Conservation (phyloP, 1,140 invertebrate genomes). For the Drosophila bipectinata region DNA sequence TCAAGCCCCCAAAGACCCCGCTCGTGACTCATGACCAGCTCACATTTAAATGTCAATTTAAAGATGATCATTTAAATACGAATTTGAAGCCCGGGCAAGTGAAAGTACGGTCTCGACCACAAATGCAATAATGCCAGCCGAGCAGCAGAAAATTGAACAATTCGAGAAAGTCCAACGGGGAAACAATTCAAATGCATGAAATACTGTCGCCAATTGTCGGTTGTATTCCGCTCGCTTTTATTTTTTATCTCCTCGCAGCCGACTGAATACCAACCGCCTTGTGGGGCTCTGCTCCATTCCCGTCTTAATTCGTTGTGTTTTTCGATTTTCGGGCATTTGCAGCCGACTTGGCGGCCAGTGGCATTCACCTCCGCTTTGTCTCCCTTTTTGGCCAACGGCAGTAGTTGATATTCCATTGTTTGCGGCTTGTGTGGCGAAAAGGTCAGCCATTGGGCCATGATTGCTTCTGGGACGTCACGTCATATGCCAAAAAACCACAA, state of each 20-base stretch:
- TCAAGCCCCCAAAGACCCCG: constrained; percentile 6
- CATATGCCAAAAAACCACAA: background rate
- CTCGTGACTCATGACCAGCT: constrained; percentile 45
- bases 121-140: constrained; percentile 5
- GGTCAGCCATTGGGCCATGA: background rate
- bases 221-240: constrained; percentile 27
- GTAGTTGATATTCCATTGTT: too few relatives aligned
- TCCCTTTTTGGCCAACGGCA: constrained; percentile 10
- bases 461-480: background rate
- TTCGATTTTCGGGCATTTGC: constrained; percentile 46
- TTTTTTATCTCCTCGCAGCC: constrained; percentile 22
- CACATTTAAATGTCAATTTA: constrained; percentile 70
- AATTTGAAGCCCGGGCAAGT: constrained; percentile 52
- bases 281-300: constrained; percentile 1
- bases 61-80: constrained; percentile 70
- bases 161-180: constrained; percentile 64
- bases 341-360: constrained; percentile 60
- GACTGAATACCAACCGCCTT: constrained; percentile 28
- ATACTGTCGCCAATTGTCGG: constrained; percentile 55
- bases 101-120: constrained; percentile 56
- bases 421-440: too few relatives aligned
- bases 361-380: constrained; percentile 64
- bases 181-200: constrained; percentile 63
- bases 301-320: constrained; percentile 22
- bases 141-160: constrained; percentile 54